Conservation (phyloP, 2,797 vertebrate genomes). For the Taeniopygia guttata region DNA sequence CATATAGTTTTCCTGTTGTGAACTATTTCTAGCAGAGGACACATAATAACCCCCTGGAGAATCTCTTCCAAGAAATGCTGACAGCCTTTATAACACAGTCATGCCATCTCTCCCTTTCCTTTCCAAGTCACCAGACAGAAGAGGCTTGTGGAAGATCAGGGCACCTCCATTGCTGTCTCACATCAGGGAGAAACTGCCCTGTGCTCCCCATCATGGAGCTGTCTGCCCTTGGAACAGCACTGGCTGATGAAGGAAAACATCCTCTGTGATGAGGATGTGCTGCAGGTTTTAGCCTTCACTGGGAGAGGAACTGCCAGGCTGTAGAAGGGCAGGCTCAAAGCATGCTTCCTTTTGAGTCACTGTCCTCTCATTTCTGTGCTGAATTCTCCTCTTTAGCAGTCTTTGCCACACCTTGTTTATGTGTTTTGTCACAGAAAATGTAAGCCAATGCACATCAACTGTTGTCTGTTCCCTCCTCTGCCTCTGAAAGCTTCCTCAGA, state of each 20-base stretch:
- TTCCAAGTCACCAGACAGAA: not conserved
- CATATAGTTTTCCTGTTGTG: not conserved
- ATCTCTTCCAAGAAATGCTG: not conserved
- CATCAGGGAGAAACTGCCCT: not conserved
- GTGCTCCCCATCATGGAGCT: not conserved
- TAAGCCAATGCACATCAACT: not conserved
- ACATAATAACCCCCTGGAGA: not conserved
- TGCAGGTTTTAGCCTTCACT: not conserved
- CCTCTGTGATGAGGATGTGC: not conserved
- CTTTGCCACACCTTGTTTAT: not conserved
- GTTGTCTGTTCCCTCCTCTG: not conserved
- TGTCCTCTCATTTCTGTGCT: not conserved
- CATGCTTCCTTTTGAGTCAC: not conserved
- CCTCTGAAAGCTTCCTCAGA: not conserved
- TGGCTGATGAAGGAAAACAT: not conserved
- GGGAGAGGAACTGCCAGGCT: not conserved
- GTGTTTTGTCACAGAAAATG: not conserved
- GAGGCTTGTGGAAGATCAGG: not conserved
- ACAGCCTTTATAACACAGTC: not conserved
- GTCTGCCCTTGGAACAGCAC: not conserved
- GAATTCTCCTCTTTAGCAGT: not conserved
- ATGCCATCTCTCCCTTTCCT: rapidly evolving
- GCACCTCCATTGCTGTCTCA: not conserved
- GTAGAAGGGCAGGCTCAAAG: not conserved
- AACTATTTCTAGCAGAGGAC: not conserved